Conservation (phyloP, 1,140 invertebrate species). For the Melanaphis sacchari region DNA sequence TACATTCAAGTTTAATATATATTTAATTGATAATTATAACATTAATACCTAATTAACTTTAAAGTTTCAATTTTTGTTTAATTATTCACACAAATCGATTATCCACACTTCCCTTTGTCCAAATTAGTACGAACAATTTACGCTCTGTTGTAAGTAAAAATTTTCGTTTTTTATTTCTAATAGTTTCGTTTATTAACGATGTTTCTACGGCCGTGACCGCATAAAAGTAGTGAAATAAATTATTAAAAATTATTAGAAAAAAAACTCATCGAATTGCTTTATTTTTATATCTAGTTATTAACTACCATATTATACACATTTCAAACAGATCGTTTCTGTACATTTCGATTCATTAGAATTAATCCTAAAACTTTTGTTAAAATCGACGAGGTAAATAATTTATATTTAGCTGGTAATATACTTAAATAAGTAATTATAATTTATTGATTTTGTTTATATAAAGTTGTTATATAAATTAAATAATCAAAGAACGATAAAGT, state of each 20-base stretch:
- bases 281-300: background rate
- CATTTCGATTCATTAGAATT: background rate
- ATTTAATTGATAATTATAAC: background rate
- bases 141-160: background rate
- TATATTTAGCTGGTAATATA: background rate
- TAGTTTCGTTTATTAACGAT: background rate
- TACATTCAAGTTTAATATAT: background rate
- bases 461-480: background rate
- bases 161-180: background rate
- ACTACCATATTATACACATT: too few relatives aligned
- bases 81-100: background rate
- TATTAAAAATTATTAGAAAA: background rate
- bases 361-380: background rate
- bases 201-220: background rate
- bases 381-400: background rate
- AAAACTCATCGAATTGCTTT: background rate
- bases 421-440: background rate
- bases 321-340: background rate
- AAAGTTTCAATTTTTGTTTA: background rate
- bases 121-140: background rate
- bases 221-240: background rate
- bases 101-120: background rate
- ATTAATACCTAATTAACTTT: background rate
- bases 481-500: background rate
- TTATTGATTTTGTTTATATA: background rate